These are phyloP conservation scores for Xiphophorus hellerii DNA, from an alignment of 2,113 vertebrate species.

Conservation along the genomic window DNA sequence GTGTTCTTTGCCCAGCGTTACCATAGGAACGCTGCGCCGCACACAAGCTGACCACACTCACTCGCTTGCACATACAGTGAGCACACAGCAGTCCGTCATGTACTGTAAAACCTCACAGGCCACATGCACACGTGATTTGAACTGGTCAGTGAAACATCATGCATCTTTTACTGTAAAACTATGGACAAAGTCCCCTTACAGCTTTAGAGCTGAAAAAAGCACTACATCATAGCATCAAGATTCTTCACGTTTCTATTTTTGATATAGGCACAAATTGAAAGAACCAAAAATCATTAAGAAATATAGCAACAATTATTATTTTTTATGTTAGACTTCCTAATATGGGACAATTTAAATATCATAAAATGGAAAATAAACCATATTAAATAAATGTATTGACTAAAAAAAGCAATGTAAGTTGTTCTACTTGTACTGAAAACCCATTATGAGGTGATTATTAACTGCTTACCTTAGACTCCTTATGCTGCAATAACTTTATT, in stretches of 20 bases:
- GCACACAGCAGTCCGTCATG: neutral
- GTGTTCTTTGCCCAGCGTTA: conserved; percentile 52
- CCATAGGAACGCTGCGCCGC: conserved; percentile 63
- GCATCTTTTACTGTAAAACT: neutral
- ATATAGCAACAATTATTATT: no score
- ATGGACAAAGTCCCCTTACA: conserved; percentile 7
- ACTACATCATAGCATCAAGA: neutral
- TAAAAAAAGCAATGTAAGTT: neutral
- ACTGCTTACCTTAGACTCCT: neutral
- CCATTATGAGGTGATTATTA: neutral
- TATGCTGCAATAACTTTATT: neutral
- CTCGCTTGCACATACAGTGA: conserved; percentile 19
- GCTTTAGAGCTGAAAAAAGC: neutral
- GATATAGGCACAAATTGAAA: neutral
- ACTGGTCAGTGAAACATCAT: conserved; percentile 9
- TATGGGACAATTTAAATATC: neutral
- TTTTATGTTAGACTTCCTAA: neutral
- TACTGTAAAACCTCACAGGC: conserved; percentile 25
- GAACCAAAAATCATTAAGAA: neutral
- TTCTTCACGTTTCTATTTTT: neutral
- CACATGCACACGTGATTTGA: conserved; percentile 1
- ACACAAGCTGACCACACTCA: conserved; percentile 49
- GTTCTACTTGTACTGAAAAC: neutral
- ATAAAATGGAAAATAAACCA: neutral
- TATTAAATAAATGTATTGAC: neutral